phyloP scores from a whole-genome alignment of 2,888 invertebrate species.

The Agriopis aurantiaria region DNA sequence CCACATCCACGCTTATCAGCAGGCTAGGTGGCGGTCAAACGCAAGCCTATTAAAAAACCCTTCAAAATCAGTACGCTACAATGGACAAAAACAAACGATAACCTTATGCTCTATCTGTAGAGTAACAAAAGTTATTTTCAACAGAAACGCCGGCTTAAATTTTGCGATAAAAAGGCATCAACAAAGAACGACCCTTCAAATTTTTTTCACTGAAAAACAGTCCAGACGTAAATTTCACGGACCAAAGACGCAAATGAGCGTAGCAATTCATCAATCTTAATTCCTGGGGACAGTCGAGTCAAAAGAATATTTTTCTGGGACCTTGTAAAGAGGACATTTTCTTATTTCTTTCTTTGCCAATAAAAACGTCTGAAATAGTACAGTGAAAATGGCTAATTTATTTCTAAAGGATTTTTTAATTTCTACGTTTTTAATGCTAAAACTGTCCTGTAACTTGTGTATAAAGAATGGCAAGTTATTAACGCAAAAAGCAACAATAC shows the following conservation, averaged over 20 bases:
- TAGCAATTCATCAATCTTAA: constrained; percentile 72
- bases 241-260: constrained; percentile 51
- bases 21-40: no score
- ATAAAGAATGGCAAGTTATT: not conserved
- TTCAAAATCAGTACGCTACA: not conserved
- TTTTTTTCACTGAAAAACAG: constrained; percentile 53
- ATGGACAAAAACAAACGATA: constrained; percentile 4
- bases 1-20: no score
- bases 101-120: not conserved
- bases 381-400: constrained; percentile 19
- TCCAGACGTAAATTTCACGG: constrained; percentile 49
- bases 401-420: constrained; percentile 10
- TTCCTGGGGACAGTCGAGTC: constrained; percentile 67
- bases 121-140: constrained; percentile 37
- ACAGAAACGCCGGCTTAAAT: constrained; percentile 14
- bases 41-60: not conserved
- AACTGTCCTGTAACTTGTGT: not conserved
- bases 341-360: constrained; percentile 54
- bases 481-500: not conserved
- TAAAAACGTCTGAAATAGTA: constrained; percentile 36
- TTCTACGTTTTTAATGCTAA: not conserved
- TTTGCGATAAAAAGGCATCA: constrained; percentile 32
- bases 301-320: constrained; percentile 68
- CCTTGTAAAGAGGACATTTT: constrained; percentile 57
- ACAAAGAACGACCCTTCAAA: constrained; percentile 37